Evolutionary conservation across 2,888 invertebrate species (phyloP).

Genomic region (Rhynchonema sp.): DNA sequence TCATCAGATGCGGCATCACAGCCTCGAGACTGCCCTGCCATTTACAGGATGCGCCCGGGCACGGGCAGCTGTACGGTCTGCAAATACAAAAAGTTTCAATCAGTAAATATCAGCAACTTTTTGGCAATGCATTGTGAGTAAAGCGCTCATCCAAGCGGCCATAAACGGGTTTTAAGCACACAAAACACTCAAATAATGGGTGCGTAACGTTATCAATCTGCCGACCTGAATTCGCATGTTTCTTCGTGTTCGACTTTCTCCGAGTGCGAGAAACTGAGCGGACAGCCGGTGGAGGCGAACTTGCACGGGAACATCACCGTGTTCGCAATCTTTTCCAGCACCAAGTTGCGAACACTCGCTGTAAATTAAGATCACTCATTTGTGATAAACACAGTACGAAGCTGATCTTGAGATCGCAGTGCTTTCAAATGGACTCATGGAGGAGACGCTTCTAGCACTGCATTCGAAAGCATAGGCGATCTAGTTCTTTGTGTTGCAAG

Average conservation of each 20-base stretch:
- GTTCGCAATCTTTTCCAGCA: constrained; percentile 97
- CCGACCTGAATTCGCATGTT: constrained; percentile 29
- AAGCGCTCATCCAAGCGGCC: too few species aligned
- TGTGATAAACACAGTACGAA: background rate
- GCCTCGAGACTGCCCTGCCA: constrained; percentile 95
- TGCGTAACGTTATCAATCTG: too few species aligned
- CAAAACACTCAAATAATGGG: too few species aligned
- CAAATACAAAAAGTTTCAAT: background rate
- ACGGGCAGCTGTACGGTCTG: constrained; percentile 90
- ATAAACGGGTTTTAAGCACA: too few species aligned
- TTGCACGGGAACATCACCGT: constrained; percentile 98
- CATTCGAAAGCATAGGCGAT: background rate
- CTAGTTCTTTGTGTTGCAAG: too few species aligned
- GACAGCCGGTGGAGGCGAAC: constrained; percentile 81
- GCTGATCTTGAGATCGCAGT: too few species aligned
- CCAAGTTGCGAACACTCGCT: constrained; percentile 89
- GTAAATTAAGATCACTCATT: constrained; percentile 10
- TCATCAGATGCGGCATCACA: constrained; percentile 95
- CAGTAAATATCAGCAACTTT: too few species aligned
- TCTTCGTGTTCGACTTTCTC: constrained; percentile 98
- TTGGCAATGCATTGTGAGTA: too few species aligned
- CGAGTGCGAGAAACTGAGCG: constrained; percentile 42
- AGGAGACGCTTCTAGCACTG: background rate
- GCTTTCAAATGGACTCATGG: too few species aligned
- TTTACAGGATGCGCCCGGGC: constrained; percentile 97